phyloP scores from a whole-genome alignment of 2,797 vertebrate species.

The Poecilia gillii region DNA sequence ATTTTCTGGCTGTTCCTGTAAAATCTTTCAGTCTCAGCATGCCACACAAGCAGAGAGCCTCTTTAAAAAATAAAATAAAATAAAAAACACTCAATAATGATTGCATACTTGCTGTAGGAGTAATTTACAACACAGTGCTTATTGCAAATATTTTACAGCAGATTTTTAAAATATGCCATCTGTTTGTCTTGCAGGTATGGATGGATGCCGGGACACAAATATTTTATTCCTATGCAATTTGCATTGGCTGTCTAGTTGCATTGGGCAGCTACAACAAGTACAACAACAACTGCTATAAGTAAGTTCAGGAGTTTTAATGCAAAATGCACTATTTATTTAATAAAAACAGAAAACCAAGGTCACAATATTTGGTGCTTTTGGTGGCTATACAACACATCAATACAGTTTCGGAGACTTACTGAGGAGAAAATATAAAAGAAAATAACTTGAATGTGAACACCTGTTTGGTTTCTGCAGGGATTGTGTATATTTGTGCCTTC shows the following conservation, averaged over 20 bases:
- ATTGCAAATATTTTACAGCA: neutral
- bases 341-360: neutral
- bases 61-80: too few relatives aligned
- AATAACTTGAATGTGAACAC: neutral
- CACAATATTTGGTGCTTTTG: neutral
- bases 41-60: neutral
- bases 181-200: constrained; percentile 79
- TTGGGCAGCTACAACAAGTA: constrained; percentile 87
- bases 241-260: constrained; percentile 81
- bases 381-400: neutral
- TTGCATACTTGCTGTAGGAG: neutral
- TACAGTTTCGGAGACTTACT: neutral
- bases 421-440: neutral
- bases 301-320: constrained; percentile 74
- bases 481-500: constrained; percentile 81
- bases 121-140: neutral
- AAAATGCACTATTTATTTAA: neutral
- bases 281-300: constrained; percentile 87
- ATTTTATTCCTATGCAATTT: constrained; percentile 86
- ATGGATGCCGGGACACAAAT: constrained; percentile 88
- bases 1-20: neutral
- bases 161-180: neutral
- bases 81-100: constrained; percentile 5
- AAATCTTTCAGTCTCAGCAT: neutral
- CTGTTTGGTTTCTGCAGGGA: constrained; percentile 71